These are phyloP conservation scores for Sciurus niger DNA, from an alignment of 2,113 vertebrate genomes.

Conservation along the genomic window DNA sequence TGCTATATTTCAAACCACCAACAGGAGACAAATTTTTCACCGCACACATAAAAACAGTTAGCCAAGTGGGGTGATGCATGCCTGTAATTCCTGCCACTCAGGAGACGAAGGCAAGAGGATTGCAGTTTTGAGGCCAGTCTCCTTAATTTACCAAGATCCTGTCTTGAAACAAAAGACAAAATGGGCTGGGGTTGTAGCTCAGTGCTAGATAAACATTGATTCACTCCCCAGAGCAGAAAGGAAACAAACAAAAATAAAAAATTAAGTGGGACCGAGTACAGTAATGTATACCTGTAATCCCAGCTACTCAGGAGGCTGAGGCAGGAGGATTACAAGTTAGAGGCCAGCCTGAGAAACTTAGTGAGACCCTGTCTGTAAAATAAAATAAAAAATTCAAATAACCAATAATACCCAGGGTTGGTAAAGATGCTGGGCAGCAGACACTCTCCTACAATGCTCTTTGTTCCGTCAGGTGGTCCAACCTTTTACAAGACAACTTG, in stretches of 20 bases:
- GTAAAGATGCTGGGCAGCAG: not conserved
- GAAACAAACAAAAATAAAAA: not conserved
- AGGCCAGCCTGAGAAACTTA: too few relatives aligned
- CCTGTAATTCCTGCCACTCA: not conserved
- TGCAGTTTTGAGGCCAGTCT: too few relatives aligned
- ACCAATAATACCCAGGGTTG: not conserved
- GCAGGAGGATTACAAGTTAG: too few relatives aligned
- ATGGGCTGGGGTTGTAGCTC: not conserved
- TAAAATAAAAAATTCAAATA: not conserved
- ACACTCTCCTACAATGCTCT: rapidly evolving
- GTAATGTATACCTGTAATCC: too few relatives aligned
- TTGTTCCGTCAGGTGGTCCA: rapidly evolving
- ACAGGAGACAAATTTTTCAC: not conserved
- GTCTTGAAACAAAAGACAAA: not conserved
- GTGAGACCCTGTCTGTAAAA: too few relatives aligned
- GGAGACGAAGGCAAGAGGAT: not conserved
- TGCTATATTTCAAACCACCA: not conserved
- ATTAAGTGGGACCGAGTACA: too few relatives aligned
- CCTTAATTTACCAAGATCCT: too few relatives aligned
- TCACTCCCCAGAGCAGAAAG: not conserved
- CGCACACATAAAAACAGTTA: not conserved
- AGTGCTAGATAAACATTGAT: too few relatives aligned
- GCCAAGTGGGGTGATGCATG: too few relatives aligned
- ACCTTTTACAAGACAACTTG: not conserved
- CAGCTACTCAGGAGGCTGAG: too few relatives aligned